Base-by-base conservation (phyloP, 2,797 vertebrate genomes). In the Thripadectes ignobilis region DNA sequence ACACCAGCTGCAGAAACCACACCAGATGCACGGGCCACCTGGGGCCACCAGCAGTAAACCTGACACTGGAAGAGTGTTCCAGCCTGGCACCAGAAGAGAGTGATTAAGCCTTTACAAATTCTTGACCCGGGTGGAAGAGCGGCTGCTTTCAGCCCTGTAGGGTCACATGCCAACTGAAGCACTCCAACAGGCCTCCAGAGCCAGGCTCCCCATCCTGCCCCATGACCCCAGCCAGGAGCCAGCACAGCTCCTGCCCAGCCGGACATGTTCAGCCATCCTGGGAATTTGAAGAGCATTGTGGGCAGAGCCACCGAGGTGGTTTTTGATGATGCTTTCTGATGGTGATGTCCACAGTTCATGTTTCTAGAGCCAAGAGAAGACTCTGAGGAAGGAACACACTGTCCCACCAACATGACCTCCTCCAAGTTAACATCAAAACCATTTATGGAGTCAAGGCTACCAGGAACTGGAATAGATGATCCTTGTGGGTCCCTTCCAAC, bases 1-100 rank as follows among this genome's bases (percentile, higher is more conserved):
- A 2, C n/a, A n/a, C 0, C 5, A 71, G 43, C 69, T 75, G 41
- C 75, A 63, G 55, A 24, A 93, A 66, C 62, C 79, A 41, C 49
- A 38, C 58, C 6, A 1, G 52, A 66, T 2, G 7, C 46, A 46
- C 0, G 0, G 36, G 30, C 1, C 13, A 52, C 32, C 6, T 4
- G 34, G 15, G 74, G 83, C 65, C 84, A 93, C 38, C 5, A 55
- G 61, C 66, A 77, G 79, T 79, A 88, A 94, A 93, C 41, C 36
- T 36, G 75, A 68, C 57, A 45, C 19, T 24, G 41, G 63, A 85
- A 88, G 16, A 13, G 32, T 0, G 0, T 32, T 71, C 48, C 48
- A 66, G 49, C 54, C 66, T 17, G 2, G 30, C 12, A 23, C 57
- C 82, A 66, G 18, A 30, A 90, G 26, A 49, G 61, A 86, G 51